Evolutionary conservation across 2,888 invertebrate genomes (phyloP), one percentile per base, ranked within the genome.

Genomic region (Schizotus pectinicornis): DNA sequence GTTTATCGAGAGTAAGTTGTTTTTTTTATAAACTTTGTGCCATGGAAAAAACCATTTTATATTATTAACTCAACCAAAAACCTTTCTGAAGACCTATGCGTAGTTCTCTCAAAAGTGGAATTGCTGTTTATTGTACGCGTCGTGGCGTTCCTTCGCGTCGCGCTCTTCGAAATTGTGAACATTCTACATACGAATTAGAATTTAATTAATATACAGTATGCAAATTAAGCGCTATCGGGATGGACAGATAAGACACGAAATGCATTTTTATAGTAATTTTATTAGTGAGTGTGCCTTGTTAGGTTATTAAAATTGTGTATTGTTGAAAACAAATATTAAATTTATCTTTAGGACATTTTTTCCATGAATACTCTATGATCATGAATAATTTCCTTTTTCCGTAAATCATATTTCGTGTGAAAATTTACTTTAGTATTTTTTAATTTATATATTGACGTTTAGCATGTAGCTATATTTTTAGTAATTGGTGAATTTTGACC

Each of bases 351-450:
- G 54, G 50, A 54, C 54, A 59, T 59, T 54, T 54, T 48, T 34
- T 49, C 49, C 56, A 48, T 39, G 33, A 42, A 43, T 41, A 54
- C 48, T 45, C 53, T 58, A 43, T 47, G 54, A 59, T 59, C 54
- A 59, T 55, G 54, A 59, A 59, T 59, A 36, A 54, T 59, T 59
- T 54, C 54, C 54, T 54, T 39, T 46, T 56, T 56, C 56, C 56
- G 49, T 43, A 42, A 47, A 43, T 37, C 47, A 35, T 56, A 49
- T 56, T 42, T 49, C 49, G 42, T 49, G 56, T 35, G 49, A 56
- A 56, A 56, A 56, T 49, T n/a, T 56, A 43, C 56, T 49, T 49
- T 43, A 49, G 41, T 42, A 56, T 50, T 46, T 41, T 54, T 59
- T n/a, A n/a, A n/a, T 54, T 59, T 49, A 52, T 59, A 45, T 41